Conservation (phyloP, 2,113 vertebrate genomes). For the Pyrgilauda ruficollis region DNA sequence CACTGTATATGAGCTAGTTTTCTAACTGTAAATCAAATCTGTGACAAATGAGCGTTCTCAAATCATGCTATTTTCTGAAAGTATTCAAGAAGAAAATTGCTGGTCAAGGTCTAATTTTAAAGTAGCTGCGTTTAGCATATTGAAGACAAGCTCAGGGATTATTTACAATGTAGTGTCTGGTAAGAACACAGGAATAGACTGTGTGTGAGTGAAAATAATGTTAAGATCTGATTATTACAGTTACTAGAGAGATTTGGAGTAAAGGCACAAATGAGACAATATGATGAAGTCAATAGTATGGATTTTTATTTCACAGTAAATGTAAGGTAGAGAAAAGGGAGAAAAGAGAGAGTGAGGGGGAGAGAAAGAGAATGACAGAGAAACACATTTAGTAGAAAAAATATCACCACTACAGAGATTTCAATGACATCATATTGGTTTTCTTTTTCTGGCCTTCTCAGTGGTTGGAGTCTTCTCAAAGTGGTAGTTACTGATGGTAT, state of each 20-base stretch:
- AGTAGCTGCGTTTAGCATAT: neutral
- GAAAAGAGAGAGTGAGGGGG: neutral
- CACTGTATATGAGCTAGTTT: neutral
- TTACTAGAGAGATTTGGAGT: neutral
- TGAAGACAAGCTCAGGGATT: neutral
- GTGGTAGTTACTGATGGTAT: neutral
- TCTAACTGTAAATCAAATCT: neutral
- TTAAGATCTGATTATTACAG: neutral
- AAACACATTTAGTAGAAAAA: neutral
- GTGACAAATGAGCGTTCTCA: neutral
- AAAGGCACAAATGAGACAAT: neutral
- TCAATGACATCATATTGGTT: neutral
- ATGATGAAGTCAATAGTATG: neutral
- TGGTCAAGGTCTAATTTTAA: neutral
- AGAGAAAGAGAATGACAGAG: neutral
- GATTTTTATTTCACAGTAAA: neutral
- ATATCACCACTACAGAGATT: neutral
- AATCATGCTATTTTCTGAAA: neutral
- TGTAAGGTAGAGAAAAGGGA: neutral
- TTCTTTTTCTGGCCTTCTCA: neutral
- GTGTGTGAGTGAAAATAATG: neutral
- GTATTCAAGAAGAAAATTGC: neutral
- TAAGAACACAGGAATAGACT: neutral
- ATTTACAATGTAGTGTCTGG: neutral
- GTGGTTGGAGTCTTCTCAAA: neutral